These are phyloP conservation scores for Gastrophysa polygoni DNA, from an alignment of 2,888 invertebrate genomes.

Conservation along the genomic window DNA sequence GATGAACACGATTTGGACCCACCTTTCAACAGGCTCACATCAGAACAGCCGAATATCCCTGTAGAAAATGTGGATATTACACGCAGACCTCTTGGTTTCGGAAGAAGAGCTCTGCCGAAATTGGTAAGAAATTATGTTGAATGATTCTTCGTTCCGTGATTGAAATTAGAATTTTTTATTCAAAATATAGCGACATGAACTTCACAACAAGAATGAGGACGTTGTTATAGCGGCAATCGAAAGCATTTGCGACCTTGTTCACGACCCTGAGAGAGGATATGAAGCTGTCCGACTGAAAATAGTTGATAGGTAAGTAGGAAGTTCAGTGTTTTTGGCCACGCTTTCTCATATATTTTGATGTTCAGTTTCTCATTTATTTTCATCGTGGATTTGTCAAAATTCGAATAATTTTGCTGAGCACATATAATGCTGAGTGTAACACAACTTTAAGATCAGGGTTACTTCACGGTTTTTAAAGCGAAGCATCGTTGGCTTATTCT, in stretches of 20 bases:
- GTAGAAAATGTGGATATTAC: conserved; percentile 57
- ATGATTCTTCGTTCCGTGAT: too few species aligned
- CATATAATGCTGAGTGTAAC: too few species aligned
- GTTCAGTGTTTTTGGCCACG: too few species aligned
- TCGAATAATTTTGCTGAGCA: too few species aligned
- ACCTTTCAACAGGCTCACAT: conserved; percentile 51
- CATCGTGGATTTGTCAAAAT: too few species aligned
- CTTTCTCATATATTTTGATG: too few species aligned
- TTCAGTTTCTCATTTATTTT: too few species aligned
- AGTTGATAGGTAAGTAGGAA: conserved; percentile 55
- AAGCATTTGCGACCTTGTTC: conserved; percentile 57
- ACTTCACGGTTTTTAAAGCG: too few species aligned
- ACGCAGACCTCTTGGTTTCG: conserved; percentile 57
- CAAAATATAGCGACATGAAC: conserved; percentile 52
- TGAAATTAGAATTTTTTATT: not conserved
- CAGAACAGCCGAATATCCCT: conserved; percentile 57
- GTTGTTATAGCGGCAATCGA: conserved; percentile 56
- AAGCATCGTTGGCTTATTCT: too few species aligned
- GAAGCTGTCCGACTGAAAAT: conserved; percentile 56
- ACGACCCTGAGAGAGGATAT: conserved; percentile 58
- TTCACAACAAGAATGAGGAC: conserved; percentile 51
- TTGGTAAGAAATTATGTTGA: conserved; percentile 43
- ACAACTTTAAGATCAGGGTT: too few species aligned
- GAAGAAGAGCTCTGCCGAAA: conserved; percentile 57
- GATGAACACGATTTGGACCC: conserved; percentile 50